phyloP scores from a whole-genome alignment of 1,140 invertebrate genomes.

The Oedothorax gibbosus region DNA sequence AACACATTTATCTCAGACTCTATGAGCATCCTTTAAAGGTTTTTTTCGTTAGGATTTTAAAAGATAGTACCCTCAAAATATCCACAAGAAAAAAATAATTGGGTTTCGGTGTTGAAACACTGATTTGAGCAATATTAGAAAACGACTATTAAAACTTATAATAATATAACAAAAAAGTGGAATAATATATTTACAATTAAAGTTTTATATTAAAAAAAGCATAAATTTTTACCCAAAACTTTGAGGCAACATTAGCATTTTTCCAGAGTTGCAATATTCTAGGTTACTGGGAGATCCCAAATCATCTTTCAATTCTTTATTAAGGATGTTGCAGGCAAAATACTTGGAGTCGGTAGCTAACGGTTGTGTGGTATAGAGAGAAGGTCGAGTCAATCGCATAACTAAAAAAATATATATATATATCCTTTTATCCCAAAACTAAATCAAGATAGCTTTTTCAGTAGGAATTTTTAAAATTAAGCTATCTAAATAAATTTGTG shows the following conservation, averaged over 20 bases:
- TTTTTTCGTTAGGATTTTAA: too few relatives aligned
- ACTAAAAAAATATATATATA: conserved; percentile 74
- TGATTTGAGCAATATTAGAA: too few relatives aligned
- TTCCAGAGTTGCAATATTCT: conserved; percentile 85
- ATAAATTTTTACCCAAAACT: conserved; percentile 83
- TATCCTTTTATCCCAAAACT: neutral
- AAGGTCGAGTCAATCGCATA: conserved; percentile 92
- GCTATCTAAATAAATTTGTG: too few relatives aligned
- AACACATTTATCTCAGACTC: too few relatives aligned
- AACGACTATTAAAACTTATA: conserved; percentile 38
- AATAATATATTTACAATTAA: too few relatives aligned
- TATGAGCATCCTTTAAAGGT: too few relatives aligned
- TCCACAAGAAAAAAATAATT: too few relatives aligned
- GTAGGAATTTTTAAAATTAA: neutral
- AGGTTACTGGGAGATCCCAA: conserved; percentile 80
- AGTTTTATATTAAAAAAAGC: conserved; percentile 44
- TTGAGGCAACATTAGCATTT: conserved; percentile 92
- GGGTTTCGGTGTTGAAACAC: too few relatives aligned
- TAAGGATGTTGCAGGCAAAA: conserved; percentile 82
- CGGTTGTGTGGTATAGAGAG: conserved; percentile 81
- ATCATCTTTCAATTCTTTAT: conserved; percentile 81
- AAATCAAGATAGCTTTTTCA: neutral
- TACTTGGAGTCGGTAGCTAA: conserved; percentile 86
- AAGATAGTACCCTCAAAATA: too few relatives aligned
- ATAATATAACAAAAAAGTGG: too few relatives aligned